Evolutionary conservation across 2,797 vertebrate species (phyloP).

Genomic region (Amblyopsis hoosieri): DNA sequence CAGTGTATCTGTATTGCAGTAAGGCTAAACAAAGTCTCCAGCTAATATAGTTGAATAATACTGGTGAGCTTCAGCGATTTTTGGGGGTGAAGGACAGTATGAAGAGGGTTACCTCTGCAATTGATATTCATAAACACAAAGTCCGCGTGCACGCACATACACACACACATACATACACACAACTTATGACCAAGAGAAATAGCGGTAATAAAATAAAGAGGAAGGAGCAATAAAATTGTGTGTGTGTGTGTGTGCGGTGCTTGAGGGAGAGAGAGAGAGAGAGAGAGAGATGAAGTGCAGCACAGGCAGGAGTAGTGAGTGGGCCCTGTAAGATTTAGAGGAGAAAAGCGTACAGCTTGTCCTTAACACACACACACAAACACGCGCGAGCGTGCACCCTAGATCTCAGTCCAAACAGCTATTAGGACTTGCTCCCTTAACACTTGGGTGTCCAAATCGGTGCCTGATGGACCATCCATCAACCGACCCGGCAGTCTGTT

Average conservation of each 20-base stretch:
- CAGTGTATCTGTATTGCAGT: not conserved
- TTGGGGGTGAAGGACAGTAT: not conserved
- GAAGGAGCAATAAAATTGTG: slow-evolving; percentile 35
- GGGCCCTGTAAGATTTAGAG: slow-evolving; percentile 46
- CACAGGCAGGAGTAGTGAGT: slow-evolving; percentile 8
- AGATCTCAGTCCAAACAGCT: slow-evolving; percentile 36
- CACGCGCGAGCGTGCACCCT: slow-evolving; percentile 13
- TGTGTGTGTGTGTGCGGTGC: slow-evolving; percentile 4
- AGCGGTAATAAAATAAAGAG: slow-evolving; percentile 37
- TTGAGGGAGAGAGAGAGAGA: not conserved
- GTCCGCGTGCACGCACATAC: not conserved
- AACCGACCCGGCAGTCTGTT: slow-evolving; percentile 41
- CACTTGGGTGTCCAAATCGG: slow-evolving; percentile 41
- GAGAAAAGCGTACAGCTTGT: slow-evolving; percentile 39
- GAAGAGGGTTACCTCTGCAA: not conserved
- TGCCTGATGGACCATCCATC: slow-evolving; percentile 60
- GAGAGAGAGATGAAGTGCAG: slow-evolving; percentile 18
- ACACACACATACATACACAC: slow-evolving; percentile 1
- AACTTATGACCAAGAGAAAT: not conserved
- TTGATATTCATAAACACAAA: slow-evolving; percentile 8
- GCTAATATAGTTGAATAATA: not conserved
- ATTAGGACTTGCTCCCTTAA: slow-evolving; percentile 49
- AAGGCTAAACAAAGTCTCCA: not conserved
- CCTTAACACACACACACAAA: slow-evolving; percentile 23
- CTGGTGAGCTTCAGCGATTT: not conserved